These are phyloP conservation scores for Muntiacus muntjak DNA, from an alignment of 2,113 vertebrate genomes.

Conservation along the genomic window DNA sequence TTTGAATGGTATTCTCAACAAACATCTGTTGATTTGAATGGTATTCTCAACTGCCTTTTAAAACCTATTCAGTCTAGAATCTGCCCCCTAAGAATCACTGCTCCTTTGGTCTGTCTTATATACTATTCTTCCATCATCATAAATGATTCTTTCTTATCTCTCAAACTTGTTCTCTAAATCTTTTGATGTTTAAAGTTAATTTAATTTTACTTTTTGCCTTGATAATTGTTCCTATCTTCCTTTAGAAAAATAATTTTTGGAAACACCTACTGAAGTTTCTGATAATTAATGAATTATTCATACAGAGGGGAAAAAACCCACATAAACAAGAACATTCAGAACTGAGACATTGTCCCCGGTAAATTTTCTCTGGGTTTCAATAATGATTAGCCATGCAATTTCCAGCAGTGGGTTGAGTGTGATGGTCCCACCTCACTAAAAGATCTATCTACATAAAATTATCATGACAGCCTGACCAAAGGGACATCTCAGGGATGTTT, in stretches of 20 bases:
- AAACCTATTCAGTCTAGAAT: neutral
- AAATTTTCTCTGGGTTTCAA: neutral
- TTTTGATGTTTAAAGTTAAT: neutral
- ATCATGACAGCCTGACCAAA: neutral
- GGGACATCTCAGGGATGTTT: neutral
- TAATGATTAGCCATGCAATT: neutral
- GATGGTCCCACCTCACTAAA: neutral
- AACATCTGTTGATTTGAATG: neutral
- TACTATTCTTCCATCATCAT: neutral
- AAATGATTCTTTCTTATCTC: neutral
- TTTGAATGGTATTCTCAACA: neutral
- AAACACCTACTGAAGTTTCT: neutral
- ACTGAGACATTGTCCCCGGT: neutral
- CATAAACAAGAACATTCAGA: neutral
- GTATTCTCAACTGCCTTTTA: neutral
- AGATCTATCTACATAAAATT: neutral
- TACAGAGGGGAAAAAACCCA: neutral
- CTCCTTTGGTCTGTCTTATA: neutral
- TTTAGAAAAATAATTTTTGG: neutral
- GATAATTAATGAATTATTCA: neutral
- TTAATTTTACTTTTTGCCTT: neutral
- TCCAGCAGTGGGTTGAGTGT: neutral
- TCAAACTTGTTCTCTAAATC: neutral
- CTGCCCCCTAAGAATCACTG: neutral
- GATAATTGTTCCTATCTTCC: neutral